A percentile compares a stretch with the other conserved stretches of the same genome.
These are phyloP conservation scores for Planococcus citri DNA, from an alignment of 1,140 invertebrate species.

Conservation along the genomic window DNA sequence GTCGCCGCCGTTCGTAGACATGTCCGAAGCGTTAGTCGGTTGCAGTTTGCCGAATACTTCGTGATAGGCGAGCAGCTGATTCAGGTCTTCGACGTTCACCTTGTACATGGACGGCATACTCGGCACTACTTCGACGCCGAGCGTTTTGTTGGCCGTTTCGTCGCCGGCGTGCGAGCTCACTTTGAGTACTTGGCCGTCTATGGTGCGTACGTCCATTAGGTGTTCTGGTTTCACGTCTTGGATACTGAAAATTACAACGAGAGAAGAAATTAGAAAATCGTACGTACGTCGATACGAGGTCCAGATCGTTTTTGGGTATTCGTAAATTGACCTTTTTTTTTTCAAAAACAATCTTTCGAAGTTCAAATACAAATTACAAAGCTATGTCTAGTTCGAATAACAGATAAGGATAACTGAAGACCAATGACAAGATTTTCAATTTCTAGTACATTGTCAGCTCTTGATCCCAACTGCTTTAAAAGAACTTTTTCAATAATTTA, in stretches of 20 bases:
- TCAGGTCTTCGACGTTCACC: constrained; percentile 67
- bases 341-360: too few species aligned
- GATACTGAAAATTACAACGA: constrained; percentile 22
- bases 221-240: constrained; percentile 38
- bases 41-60: constrained; percentile 76
- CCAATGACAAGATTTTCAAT: too few species aligned
- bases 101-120: constrained; percentile 53
- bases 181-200: constrained; percentile 55
- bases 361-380: too few species aligned
- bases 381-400: too few species aligned
- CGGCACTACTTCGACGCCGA: constrained; percentile 52
- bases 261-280: background rate
- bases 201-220: constrained; percentile 55
- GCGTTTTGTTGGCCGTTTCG: constrained; percentile 51
- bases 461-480: too few species aligned
- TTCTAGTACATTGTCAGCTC: too few species aligned
- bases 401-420: too few species aligned
- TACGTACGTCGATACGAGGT: background rate
- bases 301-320: too few species aligned
- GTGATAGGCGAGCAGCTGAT: constrained; percentile 68
- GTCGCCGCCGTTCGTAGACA: constrained; percentile 35
- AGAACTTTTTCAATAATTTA: too few species aligned
- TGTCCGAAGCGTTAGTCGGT: constrained; percentile 32
- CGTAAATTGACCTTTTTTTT: too few species aligned
- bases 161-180: constrained; percentile 48